Percentiles rank a stretch among this genome's conserved stretches.
Conservation (phyloP, 2,113 vertebrate species). For the Tachycineta bicolor region DNA sequence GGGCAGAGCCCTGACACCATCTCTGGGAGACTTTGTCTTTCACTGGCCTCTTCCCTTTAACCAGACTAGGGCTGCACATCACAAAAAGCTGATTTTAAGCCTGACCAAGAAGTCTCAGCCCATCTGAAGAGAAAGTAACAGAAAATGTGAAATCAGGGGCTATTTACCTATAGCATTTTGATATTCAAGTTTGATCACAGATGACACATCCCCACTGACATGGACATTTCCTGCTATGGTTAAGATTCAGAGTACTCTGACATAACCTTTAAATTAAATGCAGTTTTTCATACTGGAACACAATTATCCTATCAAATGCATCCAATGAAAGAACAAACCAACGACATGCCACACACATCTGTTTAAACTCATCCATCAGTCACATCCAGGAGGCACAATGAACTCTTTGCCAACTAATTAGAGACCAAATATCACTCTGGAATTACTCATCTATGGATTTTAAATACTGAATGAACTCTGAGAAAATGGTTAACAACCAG, state of each 20-base stretch:
- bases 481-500: not conserved
- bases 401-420: slow-evolving; percentile 1
- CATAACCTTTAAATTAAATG: not conserved
- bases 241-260: not conserved
- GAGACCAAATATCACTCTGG: not conserved
- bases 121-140: not conserved
- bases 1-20: not conserved
- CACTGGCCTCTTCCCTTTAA: not conserved
- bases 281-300: not conserved
- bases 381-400: not conserved
- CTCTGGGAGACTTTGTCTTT: not conserved
- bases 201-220: not conserved
- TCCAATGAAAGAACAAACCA: not conserved
- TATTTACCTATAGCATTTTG: not conserved
- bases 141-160: not conserved
- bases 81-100: not conserved
- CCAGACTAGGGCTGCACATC: not conserved
- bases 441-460: not conserved
- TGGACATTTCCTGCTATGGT: rapidly evolving
- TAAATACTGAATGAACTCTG: not conserved
- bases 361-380: slow-evolving; percentile 12
- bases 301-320: not conserved
- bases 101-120: not conserved
- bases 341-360: not conserved
- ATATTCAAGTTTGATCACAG: not conserved